These are phyloP conservation scores for Ceratosolen solmsi DNA, from an alignment of 1,140 invertebrate species.

Conservation along the genomic window DNA sequence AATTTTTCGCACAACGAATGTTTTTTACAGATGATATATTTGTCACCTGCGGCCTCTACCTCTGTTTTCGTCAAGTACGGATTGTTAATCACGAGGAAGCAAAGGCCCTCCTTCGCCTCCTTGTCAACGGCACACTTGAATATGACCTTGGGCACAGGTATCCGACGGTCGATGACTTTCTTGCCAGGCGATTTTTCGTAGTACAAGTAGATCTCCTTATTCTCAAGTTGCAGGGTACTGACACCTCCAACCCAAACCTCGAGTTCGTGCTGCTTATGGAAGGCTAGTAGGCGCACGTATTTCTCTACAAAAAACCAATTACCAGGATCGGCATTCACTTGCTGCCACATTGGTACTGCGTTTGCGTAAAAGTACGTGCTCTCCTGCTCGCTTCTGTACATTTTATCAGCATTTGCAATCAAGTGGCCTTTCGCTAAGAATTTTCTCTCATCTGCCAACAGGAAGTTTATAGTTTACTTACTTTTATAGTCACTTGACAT, in stretches of 20 bases:
- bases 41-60: background rate
- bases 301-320: slow-evolving; percentile 77
- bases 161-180: background rate
- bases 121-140: slow-evolving; percentile 77
- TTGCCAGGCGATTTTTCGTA: background rate
- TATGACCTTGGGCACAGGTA: slow-evolving; percentile 70
- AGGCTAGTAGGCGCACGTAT: slow-evolving; percentile 64
- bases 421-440: slow-evolving; percentile 78
- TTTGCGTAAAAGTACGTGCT: slow-evolving; percentile 81
- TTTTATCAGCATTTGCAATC: slow-evolving; percentile 79
- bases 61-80: slow-evolving; percentile 67
- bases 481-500: no score
- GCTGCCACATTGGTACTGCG: slow-evolving; percentile 62
- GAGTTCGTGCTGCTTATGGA: slow-evolving; percentile 56
- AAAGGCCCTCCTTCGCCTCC: slow-evolving; percentile 70
- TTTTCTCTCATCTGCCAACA: slow-evolving; percentile 27
- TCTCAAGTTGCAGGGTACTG: slow-evolving; percentile 59
- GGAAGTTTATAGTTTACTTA: no score
- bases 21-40: slow-evolving; percentile 4
- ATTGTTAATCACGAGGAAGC: slow-evolving; percentile 78
- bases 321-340: slow-evolving; percentile 71
- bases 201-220: background rate
- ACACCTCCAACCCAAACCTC: slow-evolving; percentile 73
- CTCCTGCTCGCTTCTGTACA: slow-evolving; percentile 77
- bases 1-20: slow-evolving; percentile 1